Evolutionary conservation across 2,888 invertebrate genomes (phyloP).

Genomic region (Isotomurus palustris): DNA sequence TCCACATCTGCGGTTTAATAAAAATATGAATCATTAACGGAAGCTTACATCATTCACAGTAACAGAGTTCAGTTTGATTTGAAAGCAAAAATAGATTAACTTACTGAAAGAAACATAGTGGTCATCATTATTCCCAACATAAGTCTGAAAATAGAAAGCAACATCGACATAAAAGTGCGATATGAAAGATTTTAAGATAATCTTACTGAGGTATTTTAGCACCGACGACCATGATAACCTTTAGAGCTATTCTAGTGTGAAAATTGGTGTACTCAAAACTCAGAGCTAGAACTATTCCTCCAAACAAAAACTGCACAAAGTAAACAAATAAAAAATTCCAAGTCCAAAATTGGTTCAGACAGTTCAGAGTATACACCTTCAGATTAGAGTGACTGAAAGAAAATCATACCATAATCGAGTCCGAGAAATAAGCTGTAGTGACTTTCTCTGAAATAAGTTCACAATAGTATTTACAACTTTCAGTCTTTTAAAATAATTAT

Average conservation of each 20-base stretch:
- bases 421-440: conserved; percentile 37
- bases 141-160: conserved; percentile 55
- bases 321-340: neutral
- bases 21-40: conserved; percentile 56
- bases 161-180: neutral
- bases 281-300: conserved; percentile 54
- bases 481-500: neutral
- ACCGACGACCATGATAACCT: conserved; percentile 49
- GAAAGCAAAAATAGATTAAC: too few relatives aligned
- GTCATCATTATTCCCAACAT: conserved; percentile 81
- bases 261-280: conserved; percentile 55
- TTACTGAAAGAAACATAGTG: conserved; percentile 24
- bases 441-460: conserved; percentile 31
- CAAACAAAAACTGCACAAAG: conserved; percentile 45
- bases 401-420: conserved; percentile 35
- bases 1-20: conserved; percentile 98
- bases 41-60: neutral
- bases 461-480: neutral
- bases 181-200: neutral
- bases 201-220: conserved; percentile 41
- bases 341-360: too few relatives aligned
- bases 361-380: too few relatives aligned
- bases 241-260: conserved; percentile 54
- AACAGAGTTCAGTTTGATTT: too few relatives aligned
- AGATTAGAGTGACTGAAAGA: too few relatives aligned